Percentiles rank a stretch among this genome's conserved stretches.
Conservation (phyloP, 2,888 invertebrate genomes). For the Dasysyrphus albostriatus region DNA sequence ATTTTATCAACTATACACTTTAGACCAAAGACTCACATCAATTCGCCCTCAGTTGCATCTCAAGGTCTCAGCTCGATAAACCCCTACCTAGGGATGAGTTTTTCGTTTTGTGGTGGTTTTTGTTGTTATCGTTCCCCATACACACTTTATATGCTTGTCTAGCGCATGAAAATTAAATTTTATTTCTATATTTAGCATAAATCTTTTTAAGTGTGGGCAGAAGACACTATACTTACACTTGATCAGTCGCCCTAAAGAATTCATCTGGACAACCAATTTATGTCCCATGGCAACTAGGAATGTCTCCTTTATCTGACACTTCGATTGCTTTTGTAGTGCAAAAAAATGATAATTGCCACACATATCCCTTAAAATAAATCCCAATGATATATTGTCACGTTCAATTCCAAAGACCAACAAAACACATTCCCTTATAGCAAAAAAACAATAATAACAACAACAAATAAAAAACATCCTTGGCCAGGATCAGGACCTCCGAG, state of each 20-base stretch:
- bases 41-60: constrained; percentile 31
- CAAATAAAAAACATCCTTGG: constrained; percentile 44
- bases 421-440: constrained; percentile 17
- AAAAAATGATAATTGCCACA: constrained; percentile 70
- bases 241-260: constrained; percentile 60
- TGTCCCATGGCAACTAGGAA: constrained; percentile 59
- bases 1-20: constrained; percentile 69
- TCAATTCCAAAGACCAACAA: constrained; percentile 62
- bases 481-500: constrained; percentile 69
- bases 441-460: neutral
- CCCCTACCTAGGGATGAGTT: constrained; percentile 28
- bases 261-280: constrained; percentile 62
- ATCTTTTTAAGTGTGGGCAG: constrained; percentile 66
- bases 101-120: neutral
- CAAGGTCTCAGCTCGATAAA: constrained; percentile 59
- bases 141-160: constrained; percentile 15
- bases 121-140: neutral
- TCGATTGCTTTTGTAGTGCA: constrained; percentile 68
- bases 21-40: constrained; percentile 16
- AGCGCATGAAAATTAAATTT: constrained; percentile 62
- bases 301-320: constrained; percentile 69
- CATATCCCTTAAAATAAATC: constrained; percentile 73
- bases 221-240: constrained; percentile 20
- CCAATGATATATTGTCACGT: constrained; percentile 69
- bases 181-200: constrained; percentile 70